Evolutionary conservation across 1,140 invertebrate genomes (phyloP).

Genomic region (Penaeus indicus): DNA sequence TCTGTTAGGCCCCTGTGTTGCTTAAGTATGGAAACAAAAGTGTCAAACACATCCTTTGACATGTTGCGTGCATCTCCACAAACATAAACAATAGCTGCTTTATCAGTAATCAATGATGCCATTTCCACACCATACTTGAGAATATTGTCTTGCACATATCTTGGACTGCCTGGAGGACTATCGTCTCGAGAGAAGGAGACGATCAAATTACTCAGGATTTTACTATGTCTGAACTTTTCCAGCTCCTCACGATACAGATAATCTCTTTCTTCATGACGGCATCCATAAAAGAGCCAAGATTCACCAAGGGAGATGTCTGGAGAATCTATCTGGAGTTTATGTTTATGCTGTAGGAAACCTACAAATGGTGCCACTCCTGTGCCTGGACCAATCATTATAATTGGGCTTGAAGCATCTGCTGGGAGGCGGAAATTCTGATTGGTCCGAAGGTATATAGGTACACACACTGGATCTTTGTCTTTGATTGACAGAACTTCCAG

Average conservation of each 20-base stretch:
- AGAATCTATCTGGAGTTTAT: slow-evolving; percentile 67
- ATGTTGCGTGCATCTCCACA: slow-evolving; percentile 85
- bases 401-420: slow-evolving; percentile 73
- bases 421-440: slow-evolving; percentile 75
- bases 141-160: slow-evolving; percentile 78
- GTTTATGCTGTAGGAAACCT: slow-evolving; percentile 74
- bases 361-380: slow-evolving; percentile 86
- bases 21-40: slow-evolving; percentile 74
- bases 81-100: slow-evolving; percentile 77
- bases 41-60: slow-evolving; percentile 78
- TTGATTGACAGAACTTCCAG: slow-evolving; percentile 5
- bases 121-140: slow-evolving; percentile 73
- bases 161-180: slow-evolving; percentile 69
- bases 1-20: slow-evolving; percentile 68
- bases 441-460: slow-evolving; percentile 78
- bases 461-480: slow-evolving; percentile 8
- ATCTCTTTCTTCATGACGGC: slow-evolving; percentile 78
- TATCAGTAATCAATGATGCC: slow-evolving; percentile 74
- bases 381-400: slow-evolving; percentile 86
- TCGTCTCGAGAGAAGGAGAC: slow-evolving; percentile 79
- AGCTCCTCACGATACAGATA: slow-evolving; percentile 76
- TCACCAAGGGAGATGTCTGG: slow-evolving; percentile 68
- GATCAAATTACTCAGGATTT: slow-evolving; percentile 74
- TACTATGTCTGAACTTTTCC: slow-evolving; percentile 71
- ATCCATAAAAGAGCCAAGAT: slow-evolving; percentile 82